phyloP scores from a whole-genome alignment of 1,140 invertebrate genomes.

The Drosophila bocki region DNA sequence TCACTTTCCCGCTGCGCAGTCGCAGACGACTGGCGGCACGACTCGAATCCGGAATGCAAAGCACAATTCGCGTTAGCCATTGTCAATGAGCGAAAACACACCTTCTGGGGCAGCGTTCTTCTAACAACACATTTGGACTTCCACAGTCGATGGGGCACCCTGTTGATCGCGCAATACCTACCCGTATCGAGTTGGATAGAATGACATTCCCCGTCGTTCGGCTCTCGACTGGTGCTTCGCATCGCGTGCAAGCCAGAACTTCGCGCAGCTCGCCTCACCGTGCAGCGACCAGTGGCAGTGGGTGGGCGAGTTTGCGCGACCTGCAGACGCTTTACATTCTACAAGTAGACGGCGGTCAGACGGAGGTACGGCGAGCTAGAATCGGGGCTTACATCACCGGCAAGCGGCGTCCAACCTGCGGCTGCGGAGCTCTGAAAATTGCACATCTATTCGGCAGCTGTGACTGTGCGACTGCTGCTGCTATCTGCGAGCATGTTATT shows the following conservation, averaged over 20 bases:
- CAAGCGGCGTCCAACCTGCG: slow-evolving; percentile 42
- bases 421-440: slow-evolving; percentile 45
- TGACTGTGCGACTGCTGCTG: slow-evolving; percentile 29
- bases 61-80: slow-evolving; percentile 31
- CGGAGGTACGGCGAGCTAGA: slow-evolving; percentile 25
- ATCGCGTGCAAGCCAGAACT: slow-evolving; percentile 42
- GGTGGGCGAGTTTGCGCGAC: slow-evolving; percentile 55
- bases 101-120: slow-evolving; percentile 46
- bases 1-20: slow-evolving; percentile 28
- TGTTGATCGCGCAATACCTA: slow-evolving; percentile 20
- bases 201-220: slow-evolving; percentile 28
- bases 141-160: slow-evolving; percentile 9
- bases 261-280: slow-evolving; percentile 27
- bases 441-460: slow-evolving; percentile 73
- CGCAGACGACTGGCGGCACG: neutral
- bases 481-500: slow-evolving; percentile 54
- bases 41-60: slow-evolving; percentile 39
- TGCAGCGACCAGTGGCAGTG: slow-evolving; percentile 44
- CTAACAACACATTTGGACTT: slow-evolving; percentile 33
- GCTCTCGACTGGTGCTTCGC: slow-evolving; percentile 29
- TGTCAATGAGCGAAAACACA: slow-evolving; percentile 32
- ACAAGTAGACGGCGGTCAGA: slow-evolving; percentile 47
- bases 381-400: slow-evolving; percentile 55
- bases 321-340: slow-evolving; percentile 51
- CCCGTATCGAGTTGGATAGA: slow-evolving; percentile 26